phyloP scores from a whole-genome alignment of 1,140 invertebrate species.

The Cotesia vestalis region DNA sequence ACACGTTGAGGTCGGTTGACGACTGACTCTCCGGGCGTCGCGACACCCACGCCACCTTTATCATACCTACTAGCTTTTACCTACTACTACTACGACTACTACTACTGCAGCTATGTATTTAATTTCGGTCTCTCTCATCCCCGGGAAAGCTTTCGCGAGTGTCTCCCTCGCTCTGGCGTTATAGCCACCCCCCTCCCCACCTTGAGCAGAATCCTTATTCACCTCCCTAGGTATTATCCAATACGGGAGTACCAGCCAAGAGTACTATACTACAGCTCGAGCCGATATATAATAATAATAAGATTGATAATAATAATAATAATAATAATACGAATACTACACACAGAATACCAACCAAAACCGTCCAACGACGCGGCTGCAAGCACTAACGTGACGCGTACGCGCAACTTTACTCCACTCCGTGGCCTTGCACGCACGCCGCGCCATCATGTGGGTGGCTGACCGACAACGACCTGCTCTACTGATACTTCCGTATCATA shows the following conservation, averaged over 20 bases:
- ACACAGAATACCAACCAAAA: no score
- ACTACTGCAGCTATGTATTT: no score
- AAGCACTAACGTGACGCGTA: constrained; percentile 30
- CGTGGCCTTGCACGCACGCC: constrained; percentile 25
- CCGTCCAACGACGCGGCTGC: constrained; percentile 23
- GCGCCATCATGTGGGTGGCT: constrained; percentile 31
- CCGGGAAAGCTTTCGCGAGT: constrained; percentile 18
- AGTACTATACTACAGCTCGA: background rate
- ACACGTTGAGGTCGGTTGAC: constrained; percentile 59
- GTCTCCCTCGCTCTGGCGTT: constrained; percentile 15
- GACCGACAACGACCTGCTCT: constrained; percentile 35
- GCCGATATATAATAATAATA: no score
- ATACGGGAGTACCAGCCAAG: constrained; percentile 17
- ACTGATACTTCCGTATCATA: constrained; percentile 13
- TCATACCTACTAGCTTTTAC: constrained; percentile 39
- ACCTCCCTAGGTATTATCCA: constrained; percentile 27
- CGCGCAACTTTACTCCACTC: constrained; percentile 26
- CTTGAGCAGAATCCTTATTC: background rate
- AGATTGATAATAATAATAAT: no score
- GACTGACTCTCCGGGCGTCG: constrained; percentile 62
- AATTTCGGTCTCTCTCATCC: constrained; percentile 31
- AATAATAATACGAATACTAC: no score
- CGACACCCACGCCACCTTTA: constrained; percentile 62
- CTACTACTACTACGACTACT: background rate
- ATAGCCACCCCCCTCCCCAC: constrained; percentile 25